phyloP scores from a whole-genome alignment of 2,797 vertebrate species.

The Lates japonicus region DNA sequence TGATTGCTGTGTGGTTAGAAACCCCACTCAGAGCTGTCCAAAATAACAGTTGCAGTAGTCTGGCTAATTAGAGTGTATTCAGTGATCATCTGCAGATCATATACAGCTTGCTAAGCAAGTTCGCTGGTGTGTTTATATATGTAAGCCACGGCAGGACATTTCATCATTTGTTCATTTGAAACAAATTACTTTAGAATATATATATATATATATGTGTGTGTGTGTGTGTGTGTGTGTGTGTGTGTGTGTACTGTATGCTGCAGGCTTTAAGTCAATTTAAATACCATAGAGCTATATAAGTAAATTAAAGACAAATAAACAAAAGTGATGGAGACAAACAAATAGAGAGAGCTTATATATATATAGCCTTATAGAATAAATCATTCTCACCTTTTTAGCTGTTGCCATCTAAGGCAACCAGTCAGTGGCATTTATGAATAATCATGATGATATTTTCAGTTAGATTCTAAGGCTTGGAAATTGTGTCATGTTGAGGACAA shows the following conservation, averaged over 20 bases:
- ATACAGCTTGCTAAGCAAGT: constrained; percentile 6
- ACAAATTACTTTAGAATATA: not conserved
- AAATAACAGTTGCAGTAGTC: not conserved
- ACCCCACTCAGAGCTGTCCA: not conserved
- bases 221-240: too few relatives aligned
- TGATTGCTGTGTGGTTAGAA: not conserved
- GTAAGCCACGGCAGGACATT: not conserved
- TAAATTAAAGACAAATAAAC: not conserved
- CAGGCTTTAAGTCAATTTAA: not conserved
- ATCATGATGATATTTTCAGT: not conserved
- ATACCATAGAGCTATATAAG: not conserved
- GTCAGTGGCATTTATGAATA: not conserved
- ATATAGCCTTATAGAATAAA: not conserved
- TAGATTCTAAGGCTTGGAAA: not conserved
- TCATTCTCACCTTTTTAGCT: not conserved
- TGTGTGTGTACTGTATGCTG: not conserved
- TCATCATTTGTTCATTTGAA: not conserved
- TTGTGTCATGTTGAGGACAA: constrained; percentile 13
- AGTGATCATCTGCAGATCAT: constrained; percentile 8
- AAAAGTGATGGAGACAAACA: not conserved
- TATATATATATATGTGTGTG: too few relatives aligned
- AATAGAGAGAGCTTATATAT: too few relatives aligned
- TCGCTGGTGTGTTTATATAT: not conserved
- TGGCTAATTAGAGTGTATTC: constrained; percentile 9
- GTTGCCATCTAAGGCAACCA: not conserved